Conservation (phyloP, 2,888 invertebrate genomes). For the Cheilosia variabilis region DNA sequence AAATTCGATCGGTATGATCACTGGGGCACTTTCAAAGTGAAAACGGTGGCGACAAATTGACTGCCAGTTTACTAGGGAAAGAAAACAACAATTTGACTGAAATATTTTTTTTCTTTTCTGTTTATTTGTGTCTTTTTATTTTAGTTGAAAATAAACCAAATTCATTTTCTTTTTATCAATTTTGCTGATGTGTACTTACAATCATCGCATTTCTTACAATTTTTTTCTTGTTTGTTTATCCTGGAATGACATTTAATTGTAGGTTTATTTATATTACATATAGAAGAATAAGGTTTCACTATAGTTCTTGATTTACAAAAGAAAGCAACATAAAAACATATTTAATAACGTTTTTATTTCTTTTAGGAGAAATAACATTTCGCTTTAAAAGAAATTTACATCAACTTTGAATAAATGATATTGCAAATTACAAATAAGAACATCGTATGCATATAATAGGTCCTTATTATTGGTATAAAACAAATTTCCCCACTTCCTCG, state of each 20-base stretch:
- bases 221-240: conserved; percentile 23
- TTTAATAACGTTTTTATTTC: conserved; percentile 27
- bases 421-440: conserved; percentile 45
- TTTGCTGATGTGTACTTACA: conserved; percentile 53
- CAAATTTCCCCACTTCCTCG: neutral
- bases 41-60: too few relatives aligned
- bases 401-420: conserved; percentile 31
- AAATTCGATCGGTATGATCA: too few relatives aligned
- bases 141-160: conserved; percentile 70
- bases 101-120: conserved; percentile 31
- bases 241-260: conserved; percentile 72
- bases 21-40: too few relatives aligned
- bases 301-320: conserved; percentile 47
- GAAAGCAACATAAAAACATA: conserved; percentile 32
- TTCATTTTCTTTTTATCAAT: conserved; percentile 53
- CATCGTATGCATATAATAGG: conserved; percentile 12
- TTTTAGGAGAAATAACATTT: conserved; percentile 26
- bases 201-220: conserved; percentile 45
- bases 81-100: conserved; percentile 7
- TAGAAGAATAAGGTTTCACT: conserved; percentile 49
- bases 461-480: neutral
- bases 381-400: conserved; percentile 42
- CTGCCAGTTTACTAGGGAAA: neutral
- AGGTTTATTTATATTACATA: conserved; percentile 69
- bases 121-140: conserved; percentile 71